Conservation (phyloP, 2,113 vertebrate genomes). For the Cryptomyrus ogoouensis region DNA sequence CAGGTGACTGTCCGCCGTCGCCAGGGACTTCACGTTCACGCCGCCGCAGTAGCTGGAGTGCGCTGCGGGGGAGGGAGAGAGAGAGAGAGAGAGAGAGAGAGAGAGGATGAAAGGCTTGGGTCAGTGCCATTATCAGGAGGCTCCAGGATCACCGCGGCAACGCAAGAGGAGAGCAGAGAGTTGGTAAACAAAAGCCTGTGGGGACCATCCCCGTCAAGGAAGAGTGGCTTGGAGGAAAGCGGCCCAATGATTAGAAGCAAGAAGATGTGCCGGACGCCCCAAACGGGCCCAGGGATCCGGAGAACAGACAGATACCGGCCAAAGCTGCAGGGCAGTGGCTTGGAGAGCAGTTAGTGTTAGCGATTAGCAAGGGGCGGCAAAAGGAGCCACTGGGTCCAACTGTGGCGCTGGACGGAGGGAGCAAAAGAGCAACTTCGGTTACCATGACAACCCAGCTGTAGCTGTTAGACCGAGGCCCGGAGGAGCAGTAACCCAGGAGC, state of each 20-base stretch:
- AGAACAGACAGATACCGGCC: background rate
- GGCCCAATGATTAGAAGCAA: background rate
- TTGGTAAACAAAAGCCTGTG: background rate
- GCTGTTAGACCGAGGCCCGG: background rate
- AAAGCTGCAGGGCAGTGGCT: background rate
- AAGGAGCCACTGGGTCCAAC: background rate
- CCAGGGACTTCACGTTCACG: constrained; percentile 68
- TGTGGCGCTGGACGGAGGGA: background rate
- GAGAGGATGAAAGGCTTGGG: background rate
- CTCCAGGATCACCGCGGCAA: background rate
- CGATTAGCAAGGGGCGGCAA: background rate
- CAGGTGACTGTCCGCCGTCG: constrained; percentile 66
- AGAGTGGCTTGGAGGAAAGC: background rate
- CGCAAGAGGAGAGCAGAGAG: background rate
- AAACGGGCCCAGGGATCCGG: background rate
- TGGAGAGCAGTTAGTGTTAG: background rate
- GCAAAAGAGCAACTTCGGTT: background rate
- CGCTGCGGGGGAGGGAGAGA: constrained; percentile 66
- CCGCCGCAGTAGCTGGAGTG: constrained; percentile 73
- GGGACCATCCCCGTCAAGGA: background rate
- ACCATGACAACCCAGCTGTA: background rate
- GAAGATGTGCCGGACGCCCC: background rate
- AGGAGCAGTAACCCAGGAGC: background rate
- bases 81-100: constrained; percentile 43
- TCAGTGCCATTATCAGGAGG: background rate